These are phyloP conservation scores for Pelodiscus sinensis DNA, from an alignment of 2,113 vertebrate genomes.

Conservation along the genomic window DNA sequence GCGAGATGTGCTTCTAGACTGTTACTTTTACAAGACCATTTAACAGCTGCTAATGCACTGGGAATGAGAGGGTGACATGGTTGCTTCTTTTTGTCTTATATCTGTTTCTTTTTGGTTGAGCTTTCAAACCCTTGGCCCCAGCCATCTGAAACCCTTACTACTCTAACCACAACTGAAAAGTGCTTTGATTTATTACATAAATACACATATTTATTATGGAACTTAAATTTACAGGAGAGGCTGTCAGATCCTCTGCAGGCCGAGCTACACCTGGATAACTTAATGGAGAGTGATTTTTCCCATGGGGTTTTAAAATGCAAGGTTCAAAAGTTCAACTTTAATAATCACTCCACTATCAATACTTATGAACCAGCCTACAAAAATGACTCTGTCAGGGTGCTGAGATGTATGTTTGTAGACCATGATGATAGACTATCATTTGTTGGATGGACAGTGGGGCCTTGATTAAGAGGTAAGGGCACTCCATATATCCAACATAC, in stretches of 20 bases:
- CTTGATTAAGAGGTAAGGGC: not conserved
- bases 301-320: constrained; percentile 8
- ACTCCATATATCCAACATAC: not conserved
- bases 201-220: constrained; percentile 38
- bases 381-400: not conserved
- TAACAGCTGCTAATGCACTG: constrained; percentile 34
- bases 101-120: constrained; percentile 44
- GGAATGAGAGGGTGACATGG: not conserved
- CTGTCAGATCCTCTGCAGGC: constrained; percentile 48
- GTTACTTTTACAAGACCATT: constrained; percentile 28
- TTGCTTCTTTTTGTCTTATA: constrained; percentile 28
- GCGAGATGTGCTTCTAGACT: not conserved
- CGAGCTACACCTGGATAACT: constrained; percentile 50
- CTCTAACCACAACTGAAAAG: constrained; percentile 43
- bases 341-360: not conserved
- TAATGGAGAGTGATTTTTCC: constrained; percentile 34
- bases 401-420: not conserved
- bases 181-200: constrained; percentile 65
- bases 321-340: constrained; percentile 26
- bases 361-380: not conserved
- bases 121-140: constrained; percentile 9
- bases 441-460: not conserved
- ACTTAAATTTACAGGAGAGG: constrained; percentile 52
- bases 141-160: constrained; percentile 45
- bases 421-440: not conserved